Conservation (phyloP, 1,140 invertebrate genomes). For the Hermetia illucens region DNA sequence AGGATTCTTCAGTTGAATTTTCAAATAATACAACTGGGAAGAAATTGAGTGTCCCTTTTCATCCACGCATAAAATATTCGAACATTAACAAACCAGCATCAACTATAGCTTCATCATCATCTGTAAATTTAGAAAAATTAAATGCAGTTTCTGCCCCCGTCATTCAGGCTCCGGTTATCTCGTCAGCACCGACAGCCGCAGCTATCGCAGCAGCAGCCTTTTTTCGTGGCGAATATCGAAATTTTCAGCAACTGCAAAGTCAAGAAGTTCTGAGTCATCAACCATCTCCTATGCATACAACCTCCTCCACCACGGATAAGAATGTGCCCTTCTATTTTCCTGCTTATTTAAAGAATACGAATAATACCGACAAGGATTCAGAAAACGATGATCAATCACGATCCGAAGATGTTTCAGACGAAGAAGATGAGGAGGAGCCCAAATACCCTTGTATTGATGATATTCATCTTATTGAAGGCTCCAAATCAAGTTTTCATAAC, state of each 20-base stretch:
- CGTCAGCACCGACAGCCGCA: constrained; percentile 17
- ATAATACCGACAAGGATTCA: constrained; percentile 16
- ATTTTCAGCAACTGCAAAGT: constrained; percentile 24
- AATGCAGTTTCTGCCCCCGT: constrained; percentile 2
- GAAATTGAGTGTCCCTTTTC: constrained; percentile 17
- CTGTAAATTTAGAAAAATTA: constrained; percentile 7
- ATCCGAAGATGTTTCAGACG: constrained; percentile 6
- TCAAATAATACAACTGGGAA: too few species aligned
- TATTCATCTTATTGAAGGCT: constrained; percentile 22
- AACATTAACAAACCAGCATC: constrained; percentile 14
- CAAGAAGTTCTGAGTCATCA: constrained; percentile 23
- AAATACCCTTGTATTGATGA: constrained; percentile 24
- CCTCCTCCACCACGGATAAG: constrained; percentile 3
- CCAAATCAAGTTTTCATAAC: constrained; percentile 5
- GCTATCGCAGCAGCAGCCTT: constrained; percentile 24
- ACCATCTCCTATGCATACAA: constrained; percentile 20
- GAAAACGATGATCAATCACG: constrained; percentile 8
- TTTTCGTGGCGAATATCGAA: constrained; percentile 20
- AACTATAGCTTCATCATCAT: constrained; percentile 14
- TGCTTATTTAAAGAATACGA: too few species aligned
- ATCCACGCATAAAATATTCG: constrained; percentile 18
- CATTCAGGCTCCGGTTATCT: constrained; percentile 1
- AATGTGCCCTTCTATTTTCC: too few species aligned
- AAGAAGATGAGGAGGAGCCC: constrained; percentile 18
- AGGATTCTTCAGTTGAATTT: too few species aligned